These are phyloP conservation scores for Formicarius rufipectus DNA, from an alignment of 2,113 vertebrate genomes.

Conservation along the genomic window DNA sequence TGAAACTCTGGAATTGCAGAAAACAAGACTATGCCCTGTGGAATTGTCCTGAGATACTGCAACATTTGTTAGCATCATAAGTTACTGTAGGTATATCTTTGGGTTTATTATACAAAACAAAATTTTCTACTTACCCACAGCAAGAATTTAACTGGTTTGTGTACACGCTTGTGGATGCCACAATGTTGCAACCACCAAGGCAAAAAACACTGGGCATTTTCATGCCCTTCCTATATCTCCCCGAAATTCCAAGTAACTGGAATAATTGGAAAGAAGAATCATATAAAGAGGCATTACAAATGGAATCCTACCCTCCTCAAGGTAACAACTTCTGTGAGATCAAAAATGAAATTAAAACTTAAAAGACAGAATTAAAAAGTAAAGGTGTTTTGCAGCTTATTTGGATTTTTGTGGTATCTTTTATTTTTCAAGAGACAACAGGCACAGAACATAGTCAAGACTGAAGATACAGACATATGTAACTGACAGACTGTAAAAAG, in stretches of 20 bases:
- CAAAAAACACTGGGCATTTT: neutral
- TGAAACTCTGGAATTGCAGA: neutral
- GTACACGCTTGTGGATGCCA: neutral
- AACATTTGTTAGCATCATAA: neutral
- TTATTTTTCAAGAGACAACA: neutral
- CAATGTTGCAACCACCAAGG: neutral
- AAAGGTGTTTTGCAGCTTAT: neutral
- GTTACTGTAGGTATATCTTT: neutral
- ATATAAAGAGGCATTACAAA: neutral
- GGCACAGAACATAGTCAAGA: neutral
- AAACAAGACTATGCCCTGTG: neutral
- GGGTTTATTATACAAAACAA: neutral
- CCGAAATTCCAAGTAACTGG: conserved; percentile 19
- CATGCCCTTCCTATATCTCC: neutral
- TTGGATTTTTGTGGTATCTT: neutral
- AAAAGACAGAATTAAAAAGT: neutral
- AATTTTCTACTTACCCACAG: neutral
- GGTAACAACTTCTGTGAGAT: neutral
- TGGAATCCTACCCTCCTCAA: neutral
- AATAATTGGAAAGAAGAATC: neutral
- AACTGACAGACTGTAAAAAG: neutral
- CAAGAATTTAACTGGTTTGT: neutral
- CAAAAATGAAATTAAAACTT: neutral
- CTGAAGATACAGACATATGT: neutral
- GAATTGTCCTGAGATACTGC: neutral